phyloP scores from a whole-genome alignment of 2,113 vertebrate genomes.

The Butorides virescens region DNA sequence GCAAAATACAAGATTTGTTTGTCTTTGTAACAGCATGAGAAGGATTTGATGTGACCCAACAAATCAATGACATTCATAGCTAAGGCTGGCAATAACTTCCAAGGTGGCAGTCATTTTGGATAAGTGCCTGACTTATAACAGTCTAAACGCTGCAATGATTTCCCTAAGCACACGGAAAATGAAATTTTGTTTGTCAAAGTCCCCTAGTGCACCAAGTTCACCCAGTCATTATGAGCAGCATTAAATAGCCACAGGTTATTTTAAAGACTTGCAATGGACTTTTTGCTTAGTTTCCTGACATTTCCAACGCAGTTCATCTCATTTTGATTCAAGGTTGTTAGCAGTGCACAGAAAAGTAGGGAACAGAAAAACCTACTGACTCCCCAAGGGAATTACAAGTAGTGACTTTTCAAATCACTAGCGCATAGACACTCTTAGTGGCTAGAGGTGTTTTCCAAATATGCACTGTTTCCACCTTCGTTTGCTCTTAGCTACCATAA shows the following conservation, averaged over 20 bases:
- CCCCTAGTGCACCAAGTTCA: background rate
- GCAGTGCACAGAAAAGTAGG: background rate
- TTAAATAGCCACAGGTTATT: background rate
- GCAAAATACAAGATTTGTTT: background rate
- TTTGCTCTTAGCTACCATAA: background rate
- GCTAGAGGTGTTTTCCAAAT: background rate
- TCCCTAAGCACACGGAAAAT: background rate
- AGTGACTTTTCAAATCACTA: background rate
- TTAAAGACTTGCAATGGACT: background rate
- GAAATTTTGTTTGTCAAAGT: background rate
- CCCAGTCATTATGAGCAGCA: background rate
- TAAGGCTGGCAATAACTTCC: constrained; percentile 4
- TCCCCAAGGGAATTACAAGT: background rate
- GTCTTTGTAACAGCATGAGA: background rate
- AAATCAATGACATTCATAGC: constrained; percentile 34
- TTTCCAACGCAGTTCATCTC: background rate
- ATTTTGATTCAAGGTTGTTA: background rate
- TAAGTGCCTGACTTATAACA: background rate
- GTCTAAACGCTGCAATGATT: background rate
- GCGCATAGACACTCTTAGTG: background rate
- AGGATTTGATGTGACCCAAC: constrained; percentile 5
- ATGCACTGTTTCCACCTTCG: background rate
- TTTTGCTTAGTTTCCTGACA: background rate
- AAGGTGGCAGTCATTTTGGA: constrained; percentile 44
- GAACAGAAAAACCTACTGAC: background rate